phyloP scores from a whole-genome alignment of 2,113 vertebrate species.

The Nesogale talazaci region DNA sequence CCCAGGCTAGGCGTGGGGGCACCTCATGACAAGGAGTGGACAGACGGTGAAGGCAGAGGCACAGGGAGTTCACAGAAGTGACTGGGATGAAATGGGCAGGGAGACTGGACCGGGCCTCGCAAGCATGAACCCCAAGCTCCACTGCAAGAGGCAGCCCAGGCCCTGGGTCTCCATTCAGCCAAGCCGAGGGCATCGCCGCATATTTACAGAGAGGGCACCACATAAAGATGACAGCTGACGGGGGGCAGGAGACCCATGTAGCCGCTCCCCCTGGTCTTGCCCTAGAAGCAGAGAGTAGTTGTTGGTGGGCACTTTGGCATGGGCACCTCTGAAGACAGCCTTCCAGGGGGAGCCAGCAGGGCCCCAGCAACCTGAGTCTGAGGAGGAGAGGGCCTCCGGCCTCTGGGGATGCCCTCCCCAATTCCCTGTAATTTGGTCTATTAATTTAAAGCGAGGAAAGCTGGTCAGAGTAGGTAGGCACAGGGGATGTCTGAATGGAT shows the following conservation, averaged over 20 bases:
- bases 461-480: conserved; percentile 38
- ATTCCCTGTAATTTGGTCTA: conserved; percentile 59
- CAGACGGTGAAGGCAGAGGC: background rate
- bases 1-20: background rate
- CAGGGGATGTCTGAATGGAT: conserved; percentile 56
- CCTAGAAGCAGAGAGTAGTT: background rate
- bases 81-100: background rate
- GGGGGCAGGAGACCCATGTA: background rate
- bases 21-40: background rate
- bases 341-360: background rate
- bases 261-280: background rate
- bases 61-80: background rate
- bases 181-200: no score
- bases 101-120: no score
- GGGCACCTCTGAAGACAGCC: background rate
- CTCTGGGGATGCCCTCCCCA: conserved; percentile 51
- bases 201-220: background rate
- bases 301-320: background rate
- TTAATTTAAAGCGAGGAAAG: conserved; percentile 67
- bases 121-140: no score
- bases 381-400: conserved; percentile 25
- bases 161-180: background rate
- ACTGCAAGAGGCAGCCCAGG: no score
- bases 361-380: background rate
- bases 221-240: no score